Evolutionary conservation across 2,113 vertebrate genomes (phyloP), one percentile per base, ranked within the genome.

Genomic region (Alces alces): DNA sequence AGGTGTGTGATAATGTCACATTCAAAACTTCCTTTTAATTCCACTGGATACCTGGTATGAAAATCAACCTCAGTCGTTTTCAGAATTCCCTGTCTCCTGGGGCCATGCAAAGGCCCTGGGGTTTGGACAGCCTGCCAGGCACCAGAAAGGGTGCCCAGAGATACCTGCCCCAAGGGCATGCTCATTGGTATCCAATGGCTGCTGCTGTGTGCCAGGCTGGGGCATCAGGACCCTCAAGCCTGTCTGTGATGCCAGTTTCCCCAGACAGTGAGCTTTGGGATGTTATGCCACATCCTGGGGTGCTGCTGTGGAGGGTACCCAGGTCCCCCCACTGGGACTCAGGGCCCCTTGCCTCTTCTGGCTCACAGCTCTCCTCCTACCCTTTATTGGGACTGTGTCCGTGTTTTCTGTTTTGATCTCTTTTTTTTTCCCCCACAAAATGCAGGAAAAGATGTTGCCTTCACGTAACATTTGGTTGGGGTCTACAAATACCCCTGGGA

Each of bases 1-100:
- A n/a, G 19, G 50, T 58, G 60, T 50, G 33, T 92, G 64, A 93
- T n/a, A 80, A 64, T 58, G 82, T 90, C 52, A 93, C 36, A 28
- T 33, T 95, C 70, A 76, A 45, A 39, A 76, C 23, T 66, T 87
- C 28, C 13, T 93, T 93, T 70, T 79, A 60, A 57, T 93, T 80
- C 50, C 21, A 73, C 23, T 21, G 50, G n/a, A 93, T 36, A 4
- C 27, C 82, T 78, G n/a, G 54, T 57, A 66, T 39, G 57, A 95
- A 95, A 91, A 82, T 4, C 58, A 89, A 43, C 23, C 9, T 47
- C 33, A 60, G 21, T 91, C 8, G 45, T 83, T 80, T 91, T 76
- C 28, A 52, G 43, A 61, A 27, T 25, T 55, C 19, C 14, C 43
- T 85, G 60, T 11, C 16, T 83, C 47, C 54, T 21, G 47, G 83